phyloP scores from a whole-genome alignment of 2,888 invertebrate genomes.

The Torymus tubicola region DNA sequence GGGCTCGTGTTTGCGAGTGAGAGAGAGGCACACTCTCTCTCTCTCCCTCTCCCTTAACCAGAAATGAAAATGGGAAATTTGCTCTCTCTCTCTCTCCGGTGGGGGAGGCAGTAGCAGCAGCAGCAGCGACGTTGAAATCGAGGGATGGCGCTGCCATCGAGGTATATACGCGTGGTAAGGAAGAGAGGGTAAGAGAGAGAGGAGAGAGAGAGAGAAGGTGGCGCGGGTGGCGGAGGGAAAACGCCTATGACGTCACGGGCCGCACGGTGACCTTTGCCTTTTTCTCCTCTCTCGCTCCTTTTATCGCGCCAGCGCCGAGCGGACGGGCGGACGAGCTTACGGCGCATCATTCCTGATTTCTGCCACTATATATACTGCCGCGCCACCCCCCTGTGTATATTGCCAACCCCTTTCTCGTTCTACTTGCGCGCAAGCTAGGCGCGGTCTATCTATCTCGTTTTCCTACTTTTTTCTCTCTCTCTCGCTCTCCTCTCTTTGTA shows the following conservation, averaged over 20 bases:
- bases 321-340: constrained; percentile 17
- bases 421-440: constrained; percentile 10
- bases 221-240: constrained; percentile 20
- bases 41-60: constrained; percentile 14
- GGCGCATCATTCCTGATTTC: constrained; percentile 52
- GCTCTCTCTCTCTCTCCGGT: constrained; percentile 3
- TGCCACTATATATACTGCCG: neutral
- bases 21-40: neutral
- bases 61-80: constrained; percentile 51
- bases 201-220: neutral
- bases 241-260: constrained; percentile 57
- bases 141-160: too few relatives aligned
- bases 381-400: neutral
- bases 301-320: neutral
- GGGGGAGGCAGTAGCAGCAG: too few relatives aligned
- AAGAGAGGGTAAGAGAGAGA: neutral
- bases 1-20: constrained; percentile 13
- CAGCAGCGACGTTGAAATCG: too few relatives aligned
- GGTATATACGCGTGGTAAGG: too few relatives aligned
- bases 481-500: too few relatives aligned
- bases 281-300: constrained; percentile 15
- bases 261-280: constrained; percentile 54
- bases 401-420: constrained; percentile 20
- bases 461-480: too few relatives aligned
- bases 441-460: too few relatives aligned